Percentiles rank a stretch among this genome's conserved stretches.
phyloP scores from a whole-genome alignment of 1,140 invertebrate genomes.

The Phymastichus coffea region DNA sequence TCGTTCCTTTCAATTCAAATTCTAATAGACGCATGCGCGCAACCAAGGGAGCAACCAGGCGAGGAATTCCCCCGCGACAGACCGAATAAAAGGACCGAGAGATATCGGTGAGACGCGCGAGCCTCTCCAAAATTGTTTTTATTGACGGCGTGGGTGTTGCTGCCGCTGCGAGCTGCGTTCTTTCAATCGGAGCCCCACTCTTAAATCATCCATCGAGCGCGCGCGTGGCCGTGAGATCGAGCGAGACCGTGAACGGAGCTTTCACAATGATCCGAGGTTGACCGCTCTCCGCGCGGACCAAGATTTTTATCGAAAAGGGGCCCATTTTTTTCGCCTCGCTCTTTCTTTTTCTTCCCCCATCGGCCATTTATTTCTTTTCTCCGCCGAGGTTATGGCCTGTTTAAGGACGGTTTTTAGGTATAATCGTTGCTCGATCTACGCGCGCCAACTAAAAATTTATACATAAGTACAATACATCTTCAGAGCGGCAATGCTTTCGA shows the following conservation, averaged over 20 bases:
- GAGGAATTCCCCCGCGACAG: too few species aligned
- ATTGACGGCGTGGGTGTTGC: conserved; percentile 6
- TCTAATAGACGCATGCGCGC: neutral
- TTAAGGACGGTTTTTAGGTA: neutral
- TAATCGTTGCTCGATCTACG: too few species aligned
- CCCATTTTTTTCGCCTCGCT: neutral
- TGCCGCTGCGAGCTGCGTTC: too few species aligned
- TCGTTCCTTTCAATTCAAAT: conserved; percentile 5
- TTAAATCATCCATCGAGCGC: conserved; percentile 26
- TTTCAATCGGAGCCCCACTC: conserved; percentile 42
- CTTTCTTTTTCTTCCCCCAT: neutral
- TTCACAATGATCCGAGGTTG: conserved; percentile 15
- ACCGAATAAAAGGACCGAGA: neutral
- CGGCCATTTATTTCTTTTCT: neutral
- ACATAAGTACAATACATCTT: too few species aligned
- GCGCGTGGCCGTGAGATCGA: conserved; percentile 1
- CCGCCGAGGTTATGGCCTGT: neutral
- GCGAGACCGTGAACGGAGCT: conserved; percentile 7
- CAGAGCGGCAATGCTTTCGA: too few species aligned
- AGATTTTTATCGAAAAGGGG: conserved; percentile 15
- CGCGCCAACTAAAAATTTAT: too few species aligned
- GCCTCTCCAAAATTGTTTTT: conserved; percentile 18
- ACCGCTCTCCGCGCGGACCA: neutral
- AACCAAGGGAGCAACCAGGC: neutral
- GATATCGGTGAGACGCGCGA: too few species aligned